Evolutionary conservation across 2,797 vertebrate genomes (phyloP).

Genomic region (Harpagifer antarcticus): DNA sequence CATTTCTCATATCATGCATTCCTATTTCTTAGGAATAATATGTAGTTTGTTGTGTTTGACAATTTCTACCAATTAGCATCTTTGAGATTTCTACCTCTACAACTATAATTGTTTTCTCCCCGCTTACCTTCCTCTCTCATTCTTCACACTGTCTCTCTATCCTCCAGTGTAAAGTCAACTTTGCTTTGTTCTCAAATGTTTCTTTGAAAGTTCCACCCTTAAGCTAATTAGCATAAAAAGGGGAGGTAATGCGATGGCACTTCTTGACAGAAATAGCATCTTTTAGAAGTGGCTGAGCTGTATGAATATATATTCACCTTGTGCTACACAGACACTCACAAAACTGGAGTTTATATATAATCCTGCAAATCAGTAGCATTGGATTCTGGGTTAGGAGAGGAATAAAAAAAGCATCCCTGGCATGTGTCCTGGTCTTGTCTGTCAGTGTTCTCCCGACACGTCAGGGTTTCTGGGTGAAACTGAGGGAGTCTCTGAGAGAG

Average conservation of each 20-base stretch:
- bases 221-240: conserved; percentile 42
- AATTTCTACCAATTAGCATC: background rate
- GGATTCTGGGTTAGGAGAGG: conserved; percentile 3
- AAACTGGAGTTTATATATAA: background rate
- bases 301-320: conserved; percentile 27
- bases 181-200: conserved; percentile 34
- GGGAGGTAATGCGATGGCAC: conserved; percentile 13
- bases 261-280: conserved; percentile 38
- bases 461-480: conserved; percentile 31
- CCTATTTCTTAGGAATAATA: too few relatives aligned
- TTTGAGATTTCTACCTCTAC: background rate
- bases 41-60: too few relatives aligned
- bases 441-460: conserved; percentile 22
- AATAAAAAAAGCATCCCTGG: background rate
- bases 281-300: conserved; percentile 9
- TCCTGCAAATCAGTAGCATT: background rate
- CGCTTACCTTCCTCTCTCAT: conserved; percentile 1
- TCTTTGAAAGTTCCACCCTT: conserved; percentile 43
- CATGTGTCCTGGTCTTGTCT: conserved; percentile 8
- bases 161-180: conserved; percentile 31
- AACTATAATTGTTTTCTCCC: background rate
- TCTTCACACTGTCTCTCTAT: conserved; percentile 1
- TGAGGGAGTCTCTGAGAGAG: conserved; percentile 33
- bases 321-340: background rate
- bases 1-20: too few relatives aligned